Evolutionary conservation across 2,888 invertebrate genomes (phyloP).

Genomic region (Drosophila buzzatii): DNA sequence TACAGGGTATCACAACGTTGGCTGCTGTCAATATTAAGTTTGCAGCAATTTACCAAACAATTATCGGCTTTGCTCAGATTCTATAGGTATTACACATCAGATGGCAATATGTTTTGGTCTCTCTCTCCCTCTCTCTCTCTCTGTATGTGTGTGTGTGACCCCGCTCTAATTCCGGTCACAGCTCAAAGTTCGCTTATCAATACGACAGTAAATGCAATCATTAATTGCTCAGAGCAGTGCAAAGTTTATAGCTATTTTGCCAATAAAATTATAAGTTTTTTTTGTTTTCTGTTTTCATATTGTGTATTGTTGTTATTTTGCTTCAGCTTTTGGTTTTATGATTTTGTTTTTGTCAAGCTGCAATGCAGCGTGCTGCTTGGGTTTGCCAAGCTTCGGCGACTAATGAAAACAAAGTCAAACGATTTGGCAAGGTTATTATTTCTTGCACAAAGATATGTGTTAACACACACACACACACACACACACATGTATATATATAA

Average conservation of each 20-base stretch:
- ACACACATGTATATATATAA: constrained; percentile 2
- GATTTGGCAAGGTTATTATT: constrained; percentile 76
- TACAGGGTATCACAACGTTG: background rate
- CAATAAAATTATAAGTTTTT: constrained; percentile 25
- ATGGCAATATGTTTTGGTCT: constrained; percentile 6
- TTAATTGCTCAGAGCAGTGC: constrained; percentile 57
- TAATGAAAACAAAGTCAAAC: constrained; percentile 60
- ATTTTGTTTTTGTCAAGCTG: constrained; percentile 4
- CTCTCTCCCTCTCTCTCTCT: background rate
- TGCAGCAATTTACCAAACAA: constrained; percentile 6
- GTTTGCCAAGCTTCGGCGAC: constrained; percentile 52
- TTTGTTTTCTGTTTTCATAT: constrained; percentile 6
- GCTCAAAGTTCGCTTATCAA: constrained; percentile 56
- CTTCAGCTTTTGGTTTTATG: background rate
- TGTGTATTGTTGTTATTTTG: constrained; percentile 27
- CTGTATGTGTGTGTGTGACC: constrained; percentile 30
- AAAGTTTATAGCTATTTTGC: constrained; percentile 50
- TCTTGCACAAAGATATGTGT: constrained; percentile 73
- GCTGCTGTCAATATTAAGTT: background rate
- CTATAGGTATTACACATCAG: constrained; percentile 8
- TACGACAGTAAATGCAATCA: constrained; percentile 44
- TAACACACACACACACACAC: constrained; percentile 40
- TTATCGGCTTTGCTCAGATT: constrained; percentile 3
- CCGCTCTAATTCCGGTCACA: constrained; percentile 53
- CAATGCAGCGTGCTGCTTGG: constrained; percentile 29